These are phyloP conservation scores for Eustalomyia histrio DNA, from an alignment of 2,888 invertebrate genomes.

Conservation along the genomic window DNA sequence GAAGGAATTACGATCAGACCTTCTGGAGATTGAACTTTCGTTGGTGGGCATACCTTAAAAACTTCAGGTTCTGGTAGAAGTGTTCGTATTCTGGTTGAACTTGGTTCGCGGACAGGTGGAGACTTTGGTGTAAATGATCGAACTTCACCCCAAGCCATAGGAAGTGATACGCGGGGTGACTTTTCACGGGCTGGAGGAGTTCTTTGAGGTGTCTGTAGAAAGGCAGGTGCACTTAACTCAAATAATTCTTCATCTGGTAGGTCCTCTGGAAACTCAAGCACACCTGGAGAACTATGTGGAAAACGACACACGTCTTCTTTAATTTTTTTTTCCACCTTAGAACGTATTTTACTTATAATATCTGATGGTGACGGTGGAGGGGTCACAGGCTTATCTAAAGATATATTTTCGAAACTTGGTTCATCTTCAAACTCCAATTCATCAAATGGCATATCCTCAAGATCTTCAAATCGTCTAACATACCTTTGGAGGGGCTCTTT, in stretches of 20 bases:
- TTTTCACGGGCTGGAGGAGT: not conserved
- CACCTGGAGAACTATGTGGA: not conserved
- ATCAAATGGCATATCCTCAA: constrained; percentile 59
- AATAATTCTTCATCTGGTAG: constrained; percentile 51
- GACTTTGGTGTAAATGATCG: constrained; percentile 1
- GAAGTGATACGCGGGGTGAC: constrained; percentile 44
- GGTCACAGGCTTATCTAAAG: constrained; percentile 37
- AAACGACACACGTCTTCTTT: not conserved
- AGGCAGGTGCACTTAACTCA: constrained; percentile 32
- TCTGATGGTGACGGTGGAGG: constrained; percentile 47
- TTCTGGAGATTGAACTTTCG: constrained; percentile 2
- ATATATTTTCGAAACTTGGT: constrained; percentile 30
- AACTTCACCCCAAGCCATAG: constrained; percentile 42
- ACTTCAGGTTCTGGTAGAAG: not conserved
- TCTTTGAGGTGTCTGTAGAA: constrained; percentile 17
- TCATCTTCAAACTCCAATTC: constrained; percentile 49
- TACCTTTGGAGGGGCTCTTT: not conserved
- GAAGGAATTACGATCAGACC: constrained; percentile 25
- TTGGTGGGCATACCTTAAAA: not conserved
- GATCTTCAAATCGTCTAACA: constrained; percentile 30
- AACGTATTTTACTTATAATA: constrained; percentile 33
- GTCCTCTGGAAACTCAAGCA: constrained; percentile 21
- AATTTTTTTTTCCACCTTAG: constrained; percentile 14
- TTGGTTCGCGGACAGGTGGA: not conserved
- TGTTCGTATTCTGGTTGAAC: not conserved